These are phyloP conservation scores for Drosophila merina DNA, from an alignment of 2,888 invertebrate species.

Conservation along the genomic window DNA sequence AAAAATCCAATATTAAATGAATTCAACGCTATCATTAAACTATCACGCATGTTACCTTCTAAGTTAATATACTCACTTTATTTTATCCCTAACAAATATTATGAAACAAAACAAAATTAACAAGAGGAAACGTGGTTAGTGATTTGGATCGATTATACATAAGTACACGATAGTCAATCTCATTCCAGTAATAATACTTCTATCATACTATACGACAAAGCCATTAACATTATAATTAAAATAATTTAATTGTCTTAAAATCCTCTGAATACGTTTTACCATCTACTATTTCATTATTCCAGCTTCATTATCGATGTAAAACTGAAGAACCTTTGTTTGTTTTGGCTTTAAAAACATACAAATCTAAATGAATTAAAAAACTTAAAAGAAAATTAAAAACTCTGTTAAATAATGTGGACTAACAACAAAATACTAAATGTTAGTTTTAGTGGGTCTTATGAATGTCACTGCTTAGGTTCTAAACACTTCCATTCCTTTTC, in stretches of 20 bases:
- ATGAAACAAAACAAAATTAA: constrained; percentile 52
- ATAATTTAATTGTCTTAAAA: constrained; percentile 52
- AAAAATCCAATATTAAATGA: constrained; percentile 8
- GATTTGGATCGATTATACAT: constrained; percentile 75
- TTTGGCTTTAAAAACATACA: background rate
- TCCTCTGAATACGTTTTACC: constrained; percentile 13
- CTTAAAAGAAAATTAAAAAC: constrained; percentile 10
- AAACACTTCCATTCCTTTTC: constrained; percentile 7
- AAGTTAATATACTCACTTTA: constrained; percentile 28
- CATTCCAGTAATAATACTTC: constrained; percentile 15
- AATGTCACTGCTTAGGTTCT: constrained; percentile 36
- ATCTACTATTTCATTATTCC: constrained; percentile 38
- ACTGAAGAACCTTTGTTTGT: constrained; percentile 28
- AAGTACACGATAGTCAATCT: constrained; percentile 51
- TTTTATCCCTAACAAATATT: constrained; percentile 21
- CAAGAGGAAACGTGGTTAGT: constrained; percentile 81
- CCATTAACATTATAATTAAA: constrained; percentile 33
- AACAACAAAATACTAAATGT: constrained; percentile 7
- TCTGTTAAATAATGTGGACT: constrained; percentile 29
- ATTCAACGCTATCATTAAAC: constrained; percentile 31
- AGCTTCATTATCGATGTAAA: constrained; percentile 32
- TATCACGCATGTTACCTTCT: constrained; percentile 16
- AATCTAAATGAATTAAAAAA: constrained; percentile 4
- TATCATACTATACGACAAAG: constrained; percentile 32
- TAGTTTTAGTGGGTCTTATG: constrained; percentile 30